Conservation (phyloP, 2,888 invertebrate genomes). For the Phoenoteleia sp. region DNA sequence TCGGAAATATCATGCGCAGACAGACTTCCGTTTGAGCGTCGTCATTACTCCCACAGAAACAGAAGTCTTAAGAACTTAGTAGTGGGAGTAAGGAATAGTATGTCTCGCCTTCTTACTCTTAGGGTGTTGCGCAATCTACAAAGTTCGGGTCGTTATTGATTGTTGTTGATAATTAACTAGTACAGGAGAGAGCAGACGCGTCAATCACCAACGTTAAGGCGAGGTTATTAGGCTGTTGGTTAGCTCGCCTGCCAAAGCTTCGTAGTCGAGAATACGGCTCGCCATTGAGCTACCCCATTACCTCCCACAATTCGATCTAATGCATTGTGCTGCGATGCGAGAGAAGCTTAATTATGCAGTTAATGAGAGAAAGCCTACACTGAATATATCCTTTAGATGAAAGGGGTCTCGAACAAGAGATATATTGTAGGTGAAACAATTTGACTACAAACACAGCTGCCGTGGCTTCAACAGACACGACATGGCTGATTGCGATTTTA, state of each 20-base stretch:
- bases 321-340: constrained; percentile 82
- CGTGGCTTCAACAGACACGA: constrained; percentile 26
- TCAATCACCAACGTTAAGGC: constrained; percentile 84
- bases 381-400: constrained; percentile 69
- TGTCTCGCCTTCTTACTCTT: constrained; percentile 56
- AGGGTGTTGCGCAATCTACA: constrained; percentile 65
- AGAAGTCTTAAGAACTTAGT: constrained; percentile 65
- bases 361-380: constrained; percentile 82
- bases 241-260: constrained; percentile 80
- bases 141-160: constrained; percentile 81
- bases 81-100: constrained; percentile 46
- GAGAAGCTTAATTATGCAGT: constrained; percentile 85
- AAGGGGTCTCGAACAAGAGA: constrained; percentile 62
- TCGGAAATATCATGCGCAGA: constrained; percentile 74
- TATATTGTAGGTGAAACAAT: constrained; percentile 61
- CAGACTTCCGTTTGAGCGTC: constrained; percentile 65
- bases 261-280: constrained; percentile 75
- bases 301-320: constrained; percentile 85
- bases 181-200: constrained; percentile 82
- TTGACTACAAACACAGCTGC: constrained; percentile 32
- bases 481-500: constrained; percentile 53
- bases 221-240: constrained; percentile 85
- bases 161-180: constrained; percentile 86
- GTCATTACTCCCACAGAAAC: constrained; percentile 62
- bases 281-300: constrained; percentile 84